Percentiles rank a stretch among this genome's conserved stretches.
These are phyloP conservation scores for Parasteatoda lunata DNA, from an alignment of 2,888 invertebrate species.

Conservation along the genomic window DNA sequence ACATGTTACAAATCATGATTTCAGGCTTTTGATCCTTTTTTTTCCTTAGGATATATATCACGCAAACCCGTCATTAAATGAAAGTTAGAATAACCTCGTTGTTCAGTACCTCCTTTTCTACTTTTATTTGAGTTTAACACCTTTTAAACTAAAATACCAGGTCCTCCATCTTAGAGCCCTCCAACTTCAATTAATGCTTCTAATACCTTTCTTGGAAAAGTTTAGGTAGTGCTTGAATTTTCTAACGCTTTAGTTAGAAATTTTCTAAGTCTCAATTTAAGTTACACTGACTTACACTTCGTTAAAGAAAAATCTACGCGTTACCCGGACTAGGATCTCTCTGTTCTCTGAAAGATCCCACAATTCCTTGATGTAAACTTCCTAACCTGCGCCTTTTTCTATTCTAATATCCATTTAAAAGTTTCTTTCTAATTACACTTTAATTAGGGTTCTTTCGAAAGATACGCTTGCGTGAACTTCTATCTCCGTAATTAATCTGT, in stretches of 20 bases:
- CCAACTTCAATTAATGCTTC: background rate
- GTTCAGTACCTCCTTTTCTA: too few species aligned
- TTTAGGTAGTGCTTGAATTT: background rate
- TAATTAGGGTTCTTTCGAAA: conserved; percentile 42
- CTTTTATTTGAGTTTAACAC: too few species aligned
- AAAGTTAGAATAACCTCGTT: too few species aligned
- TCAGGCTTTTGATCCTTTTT: too few species aligned
- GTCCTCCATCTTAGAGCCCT: background rate
- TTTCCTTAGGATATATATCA: too few species aligned
- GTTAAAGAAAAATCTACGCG: conserved; percentile 4
- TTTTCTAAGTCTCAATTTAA: background rate
- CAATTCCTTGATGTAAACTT: conserved; percentile 16
- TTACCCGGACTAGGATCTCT: background rate
- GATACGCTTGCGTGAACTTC: conserved; percentile 48
- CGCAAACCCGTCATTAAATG: too few species aligned
- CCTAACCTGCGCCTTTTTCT: conserved; percentile 32
- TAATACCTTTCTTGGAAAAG: background rate
- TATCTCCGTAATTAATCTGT: conserved; percentile 56
- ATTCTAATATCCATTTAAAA: conserved; percentile 40
- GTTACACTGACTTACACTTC: background rate
- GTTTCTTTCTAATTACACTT: conserved; percentile 61
- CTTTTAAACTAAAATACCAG: background rate
- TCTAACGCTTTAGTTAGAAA: background rate
- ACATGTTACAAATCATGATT: too few species aligned
- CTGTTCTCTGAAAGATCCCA: background rate